These are phyloP conservation scores for Metaphire vulgaris DNA, from an alignment of 1,140 invertebrate genomes.

Conservation along the genomic window DNA sequence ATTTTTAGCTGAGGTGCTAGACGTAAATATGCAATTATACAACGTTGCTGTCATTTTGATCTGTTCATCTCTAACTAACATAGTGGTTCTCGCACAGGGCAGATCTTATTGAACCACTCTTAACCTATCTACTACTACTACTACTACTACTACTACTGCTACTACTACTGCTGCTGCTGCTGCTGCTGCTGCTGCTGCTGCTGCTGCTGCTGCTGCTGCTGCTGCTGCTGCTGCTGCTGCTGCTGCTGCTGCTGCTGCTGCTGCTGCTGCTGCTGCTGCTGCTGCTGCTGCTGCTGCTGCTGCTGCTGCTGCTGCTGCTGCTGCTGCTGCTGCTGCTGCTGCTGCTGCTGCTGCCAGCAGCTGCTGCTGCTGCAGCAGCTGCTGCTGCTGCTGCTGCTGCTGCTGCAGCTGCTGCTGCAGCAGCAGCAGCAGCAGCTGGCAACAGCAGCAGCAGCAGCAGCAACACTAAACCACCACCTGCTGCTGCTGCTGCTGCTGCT, in stretches of 20 bases:
- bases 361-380: background rate
- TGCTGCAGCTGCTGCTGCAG: background rate
- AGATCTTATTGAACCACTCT: too few relatives aligned
- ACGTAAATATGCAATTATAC: too few relatives aligned
- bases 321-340: background rate
- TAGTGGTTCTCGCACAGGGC: too few relatives aligned
- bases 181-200: background rate
- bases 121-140: background rate
- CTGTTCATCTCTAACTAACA: too few relatives aligned
- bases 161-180: background rate
- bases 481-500: background rate
- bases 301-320: background rate
- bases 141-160: background rate
- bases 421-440: background rate
- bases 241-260: slow-evolving; percentile 1
- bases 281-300: slow-evolving; percentile 1
- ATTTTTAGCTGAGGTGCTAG: too few relatives aligned
- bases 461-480: too few relatives aligned
- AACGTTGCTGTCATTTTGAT: too few relatives aligned
- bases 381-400: background rate
- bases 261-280: background rate
- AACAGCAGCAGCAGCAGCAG: background rate
- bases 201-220: background rate
- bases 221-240: background rate
- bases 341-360: background rate